These are phyloP conservation scores for Cotesia congregata DNA, from an alignment of 2,888 invertebrate species.

Conservation along the genomic window DNA sequence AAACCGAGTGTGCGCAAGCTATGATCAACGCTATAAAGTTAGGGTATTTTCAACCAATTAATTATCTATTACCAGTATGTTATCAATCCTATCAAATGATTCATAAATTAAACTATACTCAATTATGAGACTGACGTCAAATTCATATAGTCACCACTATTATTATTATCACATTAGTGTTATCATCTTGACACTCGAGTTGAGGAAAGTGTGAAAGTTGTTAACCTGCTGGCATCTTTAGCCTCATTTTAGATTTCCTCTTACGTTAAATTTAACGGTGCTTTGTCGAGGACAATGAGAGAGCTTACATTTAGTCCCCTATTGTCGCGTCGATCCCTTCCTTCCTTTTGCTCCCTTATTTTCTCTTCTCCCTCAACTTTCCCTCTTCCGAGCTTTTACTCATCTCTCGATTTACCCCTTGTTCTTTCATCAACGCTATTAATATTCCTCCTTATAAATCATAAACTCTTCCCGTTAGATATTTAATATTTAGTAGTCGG, in stretches of 20 bases:
- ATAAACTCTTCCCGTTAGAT: neutral
- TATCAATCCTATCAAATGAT: no score
- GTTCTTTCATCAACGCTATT: conserved; percentile 2
- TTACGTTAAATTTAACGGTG: neutral
- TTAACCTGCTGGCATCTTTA: neutral
- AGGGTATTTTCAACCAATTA: no score
- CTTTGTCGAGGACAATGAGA: neutral
- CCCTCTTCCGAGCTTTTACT: conserved; percentile 11
- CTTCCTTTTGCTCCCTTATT: neutral
- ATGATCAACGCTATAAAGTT: no score
- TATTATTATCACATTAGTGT: no score
- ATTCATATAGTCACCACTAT: no score
- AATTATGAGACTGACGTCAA: no score
- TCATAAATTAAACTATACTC: no score
- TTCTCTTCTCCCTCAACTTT: conserved; percentile 7
- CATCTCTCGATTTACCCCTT: conserved; percentile 12
- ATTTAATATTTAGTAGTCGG: neutral
- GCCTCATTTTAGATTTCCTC: neutral
- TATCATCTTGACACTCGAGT: no score
- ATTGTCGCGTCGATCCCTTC: neutral
- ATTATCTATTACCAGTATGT: no score
- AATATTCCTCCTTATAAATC: conserved; percentile 13
- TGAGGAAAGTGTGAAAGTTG: no score
- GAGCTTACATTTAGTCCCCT: neutral
- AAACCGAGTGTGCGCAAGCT: no score